Evolutionary conservation across 2,888 invertebrate species (phyloP), one percentile per base, ranked within the genome.

Genomic region (Callosobruchus maculatus): DNA sequence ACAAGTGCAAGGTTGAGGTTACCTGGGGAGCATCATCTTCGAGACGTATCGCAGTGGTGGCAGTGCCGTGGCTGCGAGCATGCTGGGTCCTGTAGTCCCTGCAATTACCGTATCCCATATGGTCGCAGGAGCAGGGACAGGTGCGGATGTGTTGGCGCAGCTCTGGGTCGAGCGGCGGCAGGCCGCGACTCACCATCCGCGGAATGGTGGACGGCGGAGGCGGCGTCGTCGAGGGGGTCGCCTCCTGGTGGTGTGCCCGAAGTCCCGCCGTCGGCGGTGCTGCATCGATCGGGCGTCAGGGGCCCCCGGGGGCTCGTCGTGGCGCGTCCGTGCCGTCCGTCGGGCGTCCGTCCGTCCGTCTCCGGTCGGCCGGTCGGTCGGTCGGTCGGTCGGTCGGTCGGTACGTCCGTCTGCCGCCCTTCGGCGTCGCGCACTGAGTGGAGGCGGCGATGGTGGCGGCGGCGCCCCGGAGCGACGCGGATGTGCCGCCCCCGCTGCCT

Each of bases 81-180:
- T 49, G 49, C 18, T 49, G 49, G 49, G 1, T 49, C 49, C 49
- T 49, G 89, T 95, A 95, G 90, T 95, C 95, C 92, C 95, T 93
- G 87, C 93, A 95, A 90, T 96, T 96, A 83, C 96, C 96, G 89
- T 95, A 95, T 86, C 96, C 96, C 94, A 96, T 94, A 90, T 96
- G 96, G 90, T 95, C 95, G 91, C 96, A 96, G 84, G 95, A 93
- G 89, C 96, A 96, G 82, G 94, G 93, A 89, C 96, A 96, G 87
- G 92, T 93, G 88, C 94, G 94, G 87, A 96, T 95, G 90, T 96
- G 96, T 87, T 93, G 92, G 86, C 95, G 91, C 88, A 96, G 91
- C 89, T 96, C 95, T 86, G 94, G 91, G 88, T 95, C 95, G 84
- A 95, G 85, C 82, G 79, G 68, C 68, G 22, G 68, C 68, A 21